Evolutionary conservation across 2,888 invertebrate genomes (phyloP).

Genomic region (Drosophila kuntzei): DNA sequence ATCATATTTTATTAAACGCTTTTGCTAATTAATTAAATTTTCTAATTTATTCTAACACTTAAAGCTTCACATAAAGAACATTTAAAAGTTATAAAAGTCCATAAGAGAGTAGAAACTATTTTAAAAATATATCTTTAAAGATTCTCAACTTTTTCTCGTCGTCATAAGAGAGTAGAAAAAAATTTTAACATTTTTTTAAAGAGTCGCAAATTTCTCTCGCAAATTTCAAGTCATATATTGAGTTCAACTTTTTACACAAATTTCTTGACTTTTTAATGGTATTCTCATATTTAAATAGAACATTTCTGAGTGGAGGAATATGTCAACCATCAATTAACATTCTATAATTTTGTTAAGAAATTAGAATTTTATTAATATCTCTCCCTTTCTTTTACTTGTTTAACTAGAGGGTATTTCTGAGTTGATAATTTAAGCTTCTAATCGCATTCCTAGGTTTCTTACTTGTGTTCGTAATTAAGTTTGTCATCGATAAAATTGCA

Average conservation of each 20-base stretch:
- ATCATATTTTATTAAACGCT: slow-evolving; percentile 26
- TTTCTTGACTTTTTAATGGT: too few relatives aligned
- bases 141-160: too few relatives aligned
- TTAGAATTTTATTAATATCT: neutral
- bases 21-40: slow-evolving; percentile 29
- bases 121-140: too few relatives aligned
- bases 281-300: neutral
- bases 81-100: neutral
- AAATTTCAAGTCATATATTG: too few relatives aligned
- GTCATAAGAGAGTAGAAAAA: neutral
- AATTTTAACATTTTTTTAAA: neutral
- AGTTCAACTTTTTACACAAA: too few relatives aligned
- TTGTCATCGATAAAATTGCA: slow-evolving; percentile 67
- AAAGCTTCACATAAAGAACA: neutral
- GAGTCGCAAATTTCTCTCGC: neutral
- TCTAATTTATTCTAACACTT: slow-evolving; percentile 14
- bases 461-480: slow-evolving; percentile 58
- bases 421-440: neutral
- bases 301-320: neutral
- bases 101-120: neutral
- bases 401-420: neutral
- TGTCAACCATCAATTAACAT: too few relatives aligned
- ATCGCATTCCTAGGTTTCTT: slow-evolving; percentile 18
- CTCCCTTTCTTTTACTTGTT: neutral
- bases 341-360: too few relatives aligned